These are phyloP conservation scores for Buphagus erythrorhynchus DNA, from an alignment of 2,797 vertebrate genomes.

Conservation along the genomic window DNA sequence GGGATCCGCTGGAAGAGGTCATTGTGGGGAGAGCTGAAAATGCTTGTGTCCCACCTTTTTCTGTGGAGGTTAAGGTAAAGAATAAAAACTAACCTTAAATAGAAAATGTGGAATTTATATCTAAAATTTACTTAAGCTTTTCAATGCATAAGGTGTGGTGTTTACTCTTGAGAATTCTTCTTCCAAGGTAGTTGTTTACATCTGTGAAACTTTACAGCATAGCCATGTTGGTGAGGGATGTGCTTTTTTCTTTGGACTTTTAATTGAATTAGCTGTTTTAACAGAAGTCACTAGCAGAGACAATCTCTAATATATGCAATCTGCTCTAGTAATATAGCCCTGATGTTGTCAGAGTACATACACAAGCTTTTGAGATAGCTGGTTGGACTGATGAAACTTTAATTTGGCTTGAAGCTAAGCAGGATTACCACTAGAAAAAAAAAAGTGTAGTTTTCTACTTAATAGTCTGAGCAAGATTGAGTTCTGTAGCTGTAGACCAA, in stretches of 20 bases:
- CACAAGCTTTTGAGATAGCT: neutral
- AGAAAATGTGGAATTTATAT: neutral
- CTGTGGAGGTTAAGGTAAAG: slow-evolving; percentile 96
- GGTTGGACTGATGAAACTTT: neutral
- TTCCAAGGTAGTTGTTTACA: neutral
- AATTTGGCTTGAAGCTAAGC: neutral
- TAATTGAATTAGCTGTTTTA: neutral
- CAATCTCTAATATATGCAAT: neutral
- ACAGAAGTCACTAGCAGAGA: neutral
- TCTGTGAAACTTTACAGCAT: neutral
- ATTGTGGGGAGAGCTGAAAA: slow-evolving; percentile 97
- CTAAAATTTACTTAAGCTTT: neutral
- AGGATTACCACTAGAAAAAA: neutral
- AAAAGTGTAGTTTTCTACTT: neutral
- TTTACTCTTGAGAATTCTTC: neutral
- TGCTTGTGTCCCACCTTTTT: slow-evolving; percentile 92
- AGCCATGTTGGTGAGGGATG: neutral
- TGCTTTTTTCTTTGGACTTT: neutral
- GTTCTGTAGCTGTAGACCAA: neutral
- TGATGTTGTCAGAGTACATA: neutral
- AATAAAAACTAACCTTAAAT: neutral
- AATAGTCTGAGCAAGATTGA: neutral
- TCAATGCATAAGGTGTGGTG: neutral
- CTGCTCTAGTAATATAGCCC: neutral
- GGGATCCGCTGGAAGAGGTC: slow-evolving; percentile 97